A percentile compares a stretch with the other conserved stretches of the same genome.
Conservation (phyloP, 2,113 vertebrate genomes). For the Gadus chalcogrammus region DNA sequence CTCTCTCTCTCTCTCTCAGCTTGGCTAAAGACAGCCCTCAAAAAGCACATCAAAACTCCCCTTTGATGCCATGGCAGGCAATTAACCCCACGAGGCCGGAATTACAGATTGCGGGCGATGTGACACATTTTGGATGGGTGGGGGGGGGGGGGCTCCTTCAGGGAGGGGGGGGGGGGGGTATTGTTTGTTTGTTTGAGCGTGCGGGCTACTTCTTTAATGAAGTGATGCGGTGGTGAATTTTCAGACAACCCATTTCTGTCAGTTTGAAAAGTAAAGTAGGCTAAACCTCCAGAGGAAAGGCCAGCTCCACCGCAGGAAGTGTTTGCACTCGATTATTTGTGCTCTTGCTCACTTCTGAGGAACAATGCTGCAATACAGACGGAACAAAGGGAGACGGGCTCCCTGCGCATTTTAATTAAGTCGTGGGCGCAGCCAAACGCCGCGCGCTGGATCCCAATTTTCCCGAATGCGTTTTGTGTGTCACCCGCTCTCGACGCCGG, state of each 20-base stretch:
- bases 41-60: slow-evolving; percentile 78
- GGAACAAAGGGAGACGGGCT: slow-evolving; percentile 69
- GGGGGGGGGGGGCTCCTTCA: slow-evolving; percentile 37
- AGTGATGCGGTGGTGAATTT: slow-evolving; percentile 65
- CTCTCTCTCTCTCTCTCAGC: slow-evolving; percentile 50
- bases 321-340: slow-evolving; percentile 68
- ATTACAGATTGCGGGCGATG: slow-evolving; percentile 71
- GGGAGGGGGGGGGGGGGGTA: slow-evolving; percentile 11
- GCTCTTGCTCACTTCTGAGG: slow-evolving; percentile 67
- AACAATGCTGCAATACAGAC: slow-evolving; percentile 63
- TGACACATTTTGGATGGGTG: slow-evolving; percentile 67
- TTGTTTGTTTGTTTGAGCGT: slow-evolving; percentile 61
- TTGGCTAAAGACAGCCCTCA: slow-evolving; percentile 81
- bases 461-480: slow-evolving; percentile 55
- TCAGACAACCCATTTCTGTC: slow-evolving; percentile 80
- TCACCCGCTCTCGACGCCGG: slow-evolving; percentile 48
- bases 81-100: slow-evolving; percentile 74
- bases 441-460: slow-evolving; percentile 65
- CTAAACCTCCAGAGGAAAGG: slow-evolving; percentile 69
- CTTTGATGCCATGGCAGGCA: slow-evolving; percentile 81
- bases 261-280: slow-evolving; percentile 76
- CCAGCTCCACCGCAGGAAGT: slow-evolving; percentile 67
- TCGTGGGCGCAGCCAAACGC: slow-evolving; percentile 64
- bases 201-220: slow-evolving; percentile 69
- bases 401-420: slow-evolving; percentile 71